Conservation (phyloP, 2,113 vertebrate species). For the Perognathus longimembris region DNA sequence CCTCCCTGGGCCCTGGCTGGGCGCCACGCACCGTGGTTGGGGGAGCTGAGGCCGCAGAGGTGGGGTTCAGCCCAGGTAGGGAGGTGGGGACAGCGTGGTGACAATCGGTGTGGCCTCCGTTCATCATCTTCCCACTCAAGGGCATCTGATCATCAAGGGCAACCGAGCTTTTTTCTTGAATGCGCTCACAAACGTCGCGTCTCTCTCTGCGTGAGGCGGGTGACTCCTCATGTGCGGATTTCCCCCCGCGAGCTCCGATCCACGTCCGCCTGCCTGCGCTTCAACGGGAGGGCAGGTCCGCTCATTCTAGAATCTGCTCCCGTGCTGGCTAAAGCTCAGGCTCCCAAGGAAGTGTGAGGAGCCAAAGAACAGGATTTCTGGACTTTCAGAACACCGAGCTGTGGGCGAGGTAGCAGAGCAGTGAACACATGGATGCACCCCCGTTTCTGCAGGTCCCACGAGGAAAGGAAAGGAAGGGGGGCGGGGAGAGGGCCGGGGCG, state of each 20-base stretch:
- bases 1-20: fast-evolving
- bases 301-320: background rate
- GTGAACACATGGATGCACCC: background rate
- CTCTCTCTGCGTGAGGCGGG: background rate
- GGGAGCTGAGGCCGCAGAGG: fast-evolving
- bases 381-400: background rate
- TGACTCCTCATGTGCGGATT: background rate
- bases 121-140: background rate
- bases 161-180: background rate
- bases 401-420: background rate
- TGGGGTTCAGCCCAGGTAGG: background rate
- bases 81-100: background rate
- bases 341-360: background rate
- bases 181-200: background rate
- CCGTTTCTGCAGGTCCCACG: background rate
- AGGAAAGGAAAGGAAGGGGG: background rate
- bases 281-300: background rate
- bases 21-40: too few species aligned
- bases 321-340: background rate
- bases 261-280: background rate
- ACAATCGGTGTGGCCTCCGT: background rate
- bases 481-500: background rate
- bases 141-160: background rate
- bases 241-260: background rate
- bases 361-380: background rate